Conservation (phyloP, 1,140 invertebrate genomes). For the Brevipalpus yothersi region DNA sequence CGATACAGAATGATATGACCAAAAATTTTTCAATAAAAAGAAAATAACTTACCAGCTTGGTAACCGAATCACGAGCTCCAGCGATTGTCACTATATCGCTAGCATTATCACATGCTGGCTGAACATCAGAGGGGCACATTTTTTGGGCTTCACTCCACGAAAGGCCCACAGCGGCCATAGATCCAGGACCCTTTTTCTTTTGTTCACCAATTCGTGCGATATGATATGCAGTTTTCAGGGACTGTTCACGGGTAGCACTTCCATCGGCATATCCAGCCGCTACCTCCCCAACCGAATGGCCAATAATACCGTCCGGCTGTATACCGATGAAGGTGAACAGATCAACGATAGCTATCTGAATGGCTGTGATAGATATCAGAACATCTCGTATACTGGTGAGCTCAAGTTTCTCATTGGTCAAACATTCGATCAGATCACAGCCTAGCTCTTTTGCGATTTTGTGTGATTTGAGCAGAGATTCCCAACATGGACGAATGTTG, state of each 20-base stretch:
- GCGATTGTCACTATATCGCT: conserved; percentile 78
- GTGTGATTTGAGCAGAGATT: conserved; percentile 44
- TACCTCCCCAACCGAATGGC: conserved; percentile 44
- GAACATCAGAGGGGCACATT: conserved; percentile 46
- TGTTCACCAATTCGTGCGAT: conserved; percentile 50
- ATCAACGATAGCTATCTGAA: conserved; percentile 21
- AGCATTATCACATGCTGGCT: conserved; percentile 75
- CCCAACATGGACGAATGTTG: conserved; percentile 44
- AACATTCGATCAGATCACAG: conserved; percentile 50
- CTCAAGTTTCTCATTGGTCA: conserved; percentile 40
- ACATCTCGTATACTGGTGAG: conserved; percentile 78
- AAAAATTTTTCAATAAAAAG: conserved; percentile 1
- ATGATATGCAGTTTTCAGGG: conserved; percentile 60
- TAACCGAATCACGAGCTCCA: conserved; percentile 43
- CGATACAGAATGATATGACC: conserved; percentile 25
- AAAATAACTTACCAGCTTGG: conserved; percentile 25
- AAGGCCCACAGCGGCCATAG: conserved; percentile 53
- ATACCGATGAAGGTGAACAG: conserved; percentile 21
- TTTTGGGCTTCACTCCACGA: conserved; percentile 79
- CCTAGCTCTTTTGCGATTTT: conserved; percentile 44
- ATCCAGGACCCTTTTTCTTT: neutral
- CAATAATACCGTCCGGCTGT: conserved; percentile 28
- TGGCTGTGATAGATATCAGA: conserved; percentile 68
- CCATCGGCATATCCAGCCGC: conserved; percentile 90
- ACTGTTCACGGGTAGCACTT: conserved; percentile 67